Evolutionary conservation across 2,888 invertebrate species (phyloP).

Genomic region (Cheiracanthium punctorium): DNA sequence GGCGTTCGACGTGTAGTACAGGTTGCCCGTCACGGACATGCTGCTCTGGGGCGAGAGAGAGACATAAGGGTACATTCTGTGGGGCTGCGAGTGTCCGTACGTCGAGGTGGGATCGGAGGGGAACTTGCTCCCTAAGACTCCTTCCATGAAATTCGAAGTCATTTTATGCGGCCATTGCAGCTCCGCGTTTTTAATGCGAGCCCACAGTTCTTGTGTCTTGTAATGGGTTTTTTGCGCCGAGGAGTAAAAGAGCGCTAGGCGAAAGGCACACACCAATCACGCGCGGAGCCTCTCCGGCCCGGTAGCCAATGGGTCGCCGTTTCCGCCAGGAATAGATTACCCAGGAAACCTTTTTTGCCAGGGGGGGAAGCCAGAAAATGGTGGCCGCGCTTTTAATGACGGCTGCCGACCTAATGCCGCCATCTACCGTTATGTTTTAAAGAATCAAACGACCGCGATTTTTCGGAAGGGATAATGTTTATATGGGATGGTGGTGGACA

Average conservation of each 20-base stretch:
- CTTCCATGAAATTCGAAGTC: conserved; percentile 98
- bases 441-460: conserved; percentile 69
- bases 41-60: conserved; percentile 84
- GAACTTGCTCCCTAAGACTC: conserved; percentile 94
- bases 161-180: conserved; percentile 79
- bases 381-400: conserved; percentile 62
- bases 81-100: conserved; percentile 74
- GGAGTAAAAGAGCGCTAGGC: conserved; percentile 44
- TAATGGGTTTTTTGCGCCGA: conserved; percentile 63
- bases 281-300: conserved; percentile 56
- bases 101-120: conserved; percentile 81
- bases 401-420: conserved; percentile 60
- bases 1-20: conserved; percentile 79
- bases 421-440: conserved; percentile 71
- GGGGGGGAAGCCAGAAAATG: not conserved
- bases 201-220: too few relatives aligned
- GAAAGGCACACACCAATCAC: conserved; percentile 71
- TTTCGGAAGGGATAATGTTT: not conserved
- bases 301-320: conserved; percentile 71
- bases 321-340: conserved; percentile 71
- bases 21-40: conserved; percentile 80
- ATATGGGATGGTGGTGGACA: too few relatives aligned
- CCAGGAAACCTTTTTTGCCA: conserved; percentile 59
- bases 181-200: conserved; percentile 69
- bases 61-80: conserved; percentile 95